A percentile compares a stretch with the other conserved stretches of the same genome.
phyloP scores from a whole-genome alignment of 2,797 vertebrate genomes.

The Etheostoma nigrum region DNA sequence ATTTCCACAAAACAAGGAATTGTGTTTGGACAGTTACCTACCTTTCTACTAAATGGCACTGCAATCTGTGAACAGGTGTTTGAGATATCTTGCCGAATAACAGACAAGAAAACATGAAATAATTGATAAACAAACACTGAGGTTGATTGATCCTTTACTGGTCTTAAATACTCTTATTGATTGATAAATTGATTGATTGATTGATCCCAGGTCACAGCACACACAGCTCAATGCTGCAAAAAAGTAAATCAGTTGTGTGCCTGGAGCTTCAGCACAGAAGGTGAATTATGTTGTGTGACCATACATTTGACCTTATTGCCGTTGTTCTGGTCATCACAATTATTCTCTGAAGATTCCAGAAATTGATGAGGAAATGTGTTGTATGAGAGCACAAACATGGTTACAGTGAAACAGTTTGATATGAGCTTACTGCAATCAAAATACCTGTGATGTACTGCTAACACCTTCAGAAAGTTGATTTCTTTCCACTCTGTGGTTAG shows the following conservation, averaged over 20 bases:
- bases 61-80: no score
- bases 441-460: neutral
- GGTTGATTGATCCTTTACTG: no score
- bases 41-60: no score
- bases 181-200: slow-evolving; percentile 22
- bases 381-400: slow-evolving; percentile 9
- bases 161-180: no score
- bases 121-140: no score
- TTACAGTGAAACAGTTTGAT: neutral
- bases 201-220: slow-evolving; percentile 21
- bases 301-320: slow-evolving; percentile 30
- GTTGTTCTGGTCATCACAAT: slow-evolving; percentile 6
- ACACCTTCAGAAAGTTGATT: slow-evolving; percentile 22
- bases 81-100: no score
- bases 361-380: slow-evolving; percentile 21
- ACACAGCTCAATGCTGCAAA: no score
- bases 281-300: slow-evolving; percentile 2
- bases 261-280: neutral
- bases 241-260: slow-evolving; percentile 21
- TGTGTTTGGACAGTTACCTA: no score
- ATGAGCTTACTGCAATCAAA: no score
- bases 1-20: no score
- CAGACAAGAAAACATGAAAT: no score
- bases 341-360: slow-evolving; percentile 8
- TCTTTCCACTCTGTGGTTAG: slow-evolving; percentile 3